Evolutionary conservation across 2,797 vertebrate species (phyloP).

Genomic region (Kryptolebias ocellatus): DNA sequence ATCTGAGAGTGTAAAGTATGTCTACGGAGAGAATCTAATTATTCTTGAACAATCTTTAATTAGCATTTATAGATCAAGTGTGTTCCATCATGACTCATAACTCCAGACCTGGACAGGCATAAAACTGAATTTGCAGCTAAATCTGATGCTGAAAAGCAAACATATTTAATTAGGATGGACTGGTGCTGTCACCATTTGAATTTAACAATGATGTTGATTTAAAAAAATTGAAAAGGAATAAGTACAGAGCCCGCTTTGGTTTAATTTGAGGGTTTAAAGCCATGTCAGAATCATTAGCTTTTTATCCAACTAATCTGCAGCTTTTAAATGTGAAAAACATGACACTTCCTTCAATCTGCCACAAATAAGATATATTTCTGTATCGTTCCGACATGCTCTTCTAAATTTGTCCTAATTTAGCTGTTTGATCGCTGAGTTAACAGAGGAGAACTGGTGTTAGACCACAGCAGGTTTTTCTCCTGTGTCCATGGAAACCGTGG

Average conservation of each 20-base stretch:
- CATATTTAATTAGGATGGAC: too few relatives aligned
- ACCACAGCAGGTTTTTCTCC: slow-evolving; percentile 39
- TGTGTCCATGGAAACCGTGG: slow-evolving; percentile 71
- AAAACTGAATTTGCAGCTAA: not conserved
- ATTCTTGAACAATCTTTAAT: too few relatives aligned
- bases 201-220: not conserved
- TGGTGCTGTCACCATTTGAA: not conserved
- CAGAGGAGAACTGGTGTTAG: slow-evolving; percentile 15
- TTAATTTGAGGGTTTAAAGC: not conserved
- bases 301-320: not conserved
- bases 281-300: not conserved
- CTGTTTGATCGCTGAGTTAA: slow-evolving; percentile 18
- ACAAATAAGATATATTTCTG: not conserved
- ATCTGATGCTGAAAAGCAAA: too few relatives aligned
- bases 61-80: too few relatives aligned
- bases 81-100: too few relatives aligned
- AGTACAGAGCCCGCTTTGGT: too few relatives aligned
- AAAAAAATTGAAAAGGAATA: too few relatives aligned
- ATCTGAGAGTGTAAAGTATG: slow-evolving; percentile 15
- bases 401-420: slow-evolving; percentile 10
- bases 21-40: too few relatives aligned
- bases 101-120: slow-evolving; percentile 2
- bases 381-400: not conserved
- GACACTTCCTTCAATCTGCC: not conserved
- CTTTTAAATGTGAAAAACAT: not conserved